These are phyloP conservation scores for Acrobasis suavella DNA, from an alignment of 2,888 invertebrate genomes.

Conservation along the genomic window DNA sequence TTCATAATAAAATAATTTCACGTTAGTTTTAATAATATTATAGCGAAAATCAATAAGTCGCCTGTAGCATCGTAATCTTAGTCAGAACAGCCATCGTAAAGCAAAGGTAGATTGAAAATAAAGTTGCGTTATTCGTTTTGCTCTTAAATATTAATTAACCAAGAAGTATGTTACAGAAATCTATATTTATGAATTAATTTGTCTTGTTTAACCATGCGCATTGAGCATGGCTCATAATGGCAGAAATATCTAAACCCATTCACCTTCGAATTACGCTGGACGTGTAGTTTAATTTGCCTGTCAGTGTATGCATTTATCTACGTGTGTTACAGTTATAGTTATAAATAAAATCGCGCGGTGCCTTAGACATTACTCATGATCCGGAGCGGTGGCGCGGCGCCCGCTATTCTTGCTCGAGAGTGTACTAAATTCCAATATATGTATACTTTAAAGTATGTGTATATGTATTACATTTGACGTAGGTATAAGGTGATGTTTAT, in stretches of 20 bases:
- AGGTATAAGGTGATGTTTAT: slow-evolving; percentile 30
- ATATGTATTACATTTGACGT: slow-evolving; percentile 33
- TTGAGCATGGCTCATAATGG: slow-evolving; percentile 14
- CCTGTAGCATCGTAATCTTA: neutral
- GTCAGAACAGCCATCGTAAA: neutral
- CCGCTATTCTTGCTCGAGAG: slow-evolving; percentile 13
- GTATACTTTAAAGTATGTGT: slow-evolving; percentile 43
- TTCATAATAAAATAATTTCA: too few relatives aligned
- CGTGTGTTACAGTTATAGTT: slow-evolving; percentile 68
- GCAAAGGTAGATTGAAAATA: neutral
- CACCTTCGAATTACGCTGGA: slow-evolving; percentile 28
- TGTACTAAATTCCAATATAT: slow-evolving; percentile 38
- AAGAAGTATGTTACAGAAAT: neutral
- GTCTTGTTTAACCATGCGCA: slow-evolving; percentile 16
- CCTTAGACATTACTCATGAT: slow-evolving; percentile 60
- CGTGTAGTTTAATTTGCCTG: slow-evolving; percentile 49
- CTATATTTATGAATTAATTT: slow-evolving; percentile 16
- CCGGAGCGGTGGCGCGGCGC: slow-evolving; percentile 35
- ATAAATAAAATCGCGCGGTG: slow-evolving; percentile 59
- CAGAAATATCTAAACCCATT: slow-evolving; percentile 24
- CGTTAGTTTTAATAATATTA: too few relatives aligned
- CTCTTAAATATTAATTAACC: neutral
- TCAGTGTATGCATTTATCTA: slow-evolving; percentile 60
- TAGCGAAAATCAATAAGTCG: neutral
- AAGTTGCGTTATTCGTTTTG: neutral